These are phyloP conservation scores for Sigmodon hispidus DNA, from an alignment of 2,113 vertebrate genomes.

Conservation along the genomic window DNA sequence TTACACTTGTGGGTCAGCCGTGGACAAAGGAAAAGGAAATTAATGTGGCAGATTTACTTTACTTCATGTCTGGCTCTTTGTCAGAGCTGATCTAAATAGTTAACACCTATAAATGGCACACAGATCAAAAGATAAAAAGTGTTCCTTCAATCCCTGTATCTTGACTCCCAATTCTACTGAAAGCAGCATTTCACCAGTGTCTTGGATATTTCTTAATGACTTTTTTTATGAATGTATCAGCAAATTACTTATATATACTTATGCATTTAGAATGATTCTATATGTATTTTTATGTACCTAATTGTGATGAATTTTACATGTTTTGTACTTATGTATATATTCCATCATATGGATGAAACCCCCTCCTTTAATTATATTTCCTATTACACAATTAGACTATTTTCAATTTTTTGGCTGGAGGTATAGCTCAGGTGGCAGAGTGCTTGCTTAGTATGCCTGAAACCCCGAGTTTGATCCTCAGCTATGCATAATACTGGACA, in stretches of 20 bases:
- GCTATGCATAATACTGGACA: not conserved
- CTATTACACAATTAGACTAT: not conserved
- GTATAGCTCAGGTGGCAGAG: not conserved
- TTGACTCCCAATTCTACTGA: not conserved
- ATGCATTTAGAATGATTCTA: not conserved
- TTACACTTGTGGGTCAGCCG: not conserved
- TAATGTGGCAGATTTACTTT: not conserved
- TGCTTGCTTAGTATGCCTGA: not conserved
- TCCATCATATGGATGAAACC: not conserved
- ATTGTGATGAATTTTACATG: conserved; percentile 51
- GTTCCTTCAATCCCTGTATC: not conserved
- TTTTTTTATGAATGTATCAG: conserved; percentile 31
- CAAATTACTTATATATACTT: not conserved
- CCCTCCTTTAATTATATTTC: not conserved
- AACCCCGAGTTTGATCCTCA: not conserved
- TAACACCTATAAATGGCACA: conserved; percentile 3
- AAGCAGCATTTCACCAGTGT: conserved; percentile 26
- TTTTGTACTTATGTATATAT: not conserved
- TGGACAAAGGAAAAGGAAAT: conserved; percentile 19
- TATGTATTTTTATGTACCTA: not conserved
- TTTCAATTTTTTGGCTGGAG: not conserved
- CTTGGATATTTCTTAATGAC: conserved; percentile 9
- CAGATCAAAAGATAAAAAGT: conserved; percentile 30
- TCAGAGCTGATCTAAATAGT: conserved; percentile 13
- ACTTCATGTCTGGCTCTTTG: conserved; percentile 44